Conservation (phyloP, 2,888 invertebrate species). For the Suillia variegata region DNA sequence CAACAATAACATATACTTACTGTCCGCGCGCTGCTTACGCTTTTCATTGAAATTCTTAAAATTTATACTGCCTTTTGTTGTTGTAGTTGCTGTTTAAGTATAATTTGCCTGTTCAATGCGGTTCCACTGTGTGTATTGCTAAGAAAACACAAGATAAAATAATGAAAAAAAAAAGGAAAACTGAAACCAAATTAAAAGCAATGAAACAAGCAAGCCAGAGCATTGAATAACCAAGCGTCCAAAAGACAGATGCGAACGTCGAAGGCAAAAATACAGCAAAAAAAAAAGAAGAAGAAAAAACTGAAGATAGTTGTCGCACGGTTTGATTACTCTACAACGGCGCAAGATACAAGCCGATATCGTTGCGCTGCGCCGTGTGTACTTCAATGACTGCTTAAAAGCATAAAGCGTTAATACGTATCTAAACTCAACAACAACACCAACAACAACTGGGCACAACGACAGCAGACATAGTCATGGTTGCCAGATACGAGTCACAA, state of each 20-base stretch:
- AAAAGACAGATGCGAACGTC: constrained; percentile 5
- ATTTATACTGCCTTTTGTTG: too few species aligned
- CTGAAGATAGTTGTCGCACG: constrained; percentile 3
- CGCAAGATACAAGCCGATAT: background rate
- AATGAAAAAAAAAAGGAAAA: background rate
- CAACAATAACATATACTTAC: too few species aligned
- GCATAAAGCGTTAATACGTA: constrained; percentile 18
- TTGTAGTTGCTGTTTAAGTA: background rate
- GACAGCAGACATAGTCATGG: too few species aligned
- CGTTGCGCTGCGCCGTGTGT: background rate
- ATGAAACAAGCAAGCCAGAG: too few species aligned
- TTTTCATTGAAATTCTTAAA: too few species aligned
- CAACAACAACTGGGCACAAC: constrained; percentile 8
- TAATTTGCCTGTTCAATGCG: background rate
- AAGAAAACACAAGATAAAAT: background rate
- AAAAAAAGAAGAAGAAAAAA: too few species aligned
- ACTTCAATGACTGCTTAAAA: constrained; percentile 13
- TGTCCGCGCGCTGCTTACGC: background rate
- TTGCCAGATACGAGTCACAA: too few species aligned
- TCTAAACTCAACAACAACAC: constrained; percentile 12
- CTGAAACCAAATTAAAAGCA: too few species aligned
- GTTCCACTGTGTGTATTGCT: background rate
- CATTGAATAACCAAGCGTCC: too few species aligned
- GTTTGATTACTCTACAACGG: constrained; percentile 5
- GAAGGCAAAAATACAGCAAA: too few species aligned